phyloP scores from a whole-genome alignment of 2,797 vertebrate genomes.

The Cynodonichthys magdalenae region DNA sequence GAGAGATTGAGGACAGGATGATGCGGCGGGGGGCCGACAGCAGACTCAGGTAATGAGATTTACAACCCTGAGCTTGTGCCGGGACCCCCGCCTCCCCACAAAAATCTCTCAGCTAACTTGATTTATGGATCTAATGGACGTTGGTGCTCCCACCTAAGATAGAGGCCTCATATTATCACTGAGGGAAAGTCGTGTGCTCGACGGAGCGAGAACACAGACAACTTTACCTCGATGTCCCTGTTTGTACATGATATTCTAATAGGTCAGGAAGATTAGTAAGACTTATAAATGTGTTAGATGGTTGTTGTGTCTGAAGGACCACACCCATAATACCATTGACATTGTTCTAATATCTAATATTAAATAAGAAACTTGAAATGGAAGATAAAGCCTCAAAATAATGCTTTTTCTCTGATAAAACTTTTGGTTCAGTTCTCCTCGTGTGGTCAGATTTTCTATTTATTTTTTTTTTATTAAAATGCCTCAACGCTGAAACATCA shows the following conservation, averaged over 20 bases:
- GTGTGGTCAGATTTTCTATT: slow-evolving; percentile 18
- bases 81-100: slow-evolving; percentile 24
- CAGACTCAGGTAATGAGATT: slow-evolving; percentile 80
- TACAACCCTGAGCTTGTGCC: slow-evolving; percentile 76
- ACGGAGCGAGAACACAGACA: slow-evolving; percentile 54
- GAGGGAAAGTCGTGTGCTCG: slow-evolving; percentile 67
- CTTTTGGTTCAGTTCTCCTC: slow-evolving; percentile 16
- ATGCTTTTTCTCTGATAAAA: slow-evolving; percentile 43
- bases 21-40: slow-evolving; percentile 58
- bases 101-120: slow-evolving; percentile 65
- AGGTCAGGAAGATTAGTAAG: background rate
- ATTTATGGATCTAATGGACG: slow-evolving; percentile 80
- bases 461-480: slow-evolving; percentile 34
- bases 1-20: slow-evolving; percentile 77
- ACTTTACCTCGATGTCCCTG: slow-evolving; percentile 31
- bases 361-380: slow-evolving; percentile 15
- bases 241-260: slow-evolving; percentile 15
- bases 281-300: too few relatives aligned
- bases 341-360: too few relatives aligned
- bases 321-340: too few relatives aligned
- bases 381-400: slow-evolving; percentile 35
- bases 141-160: slow-evolving; percentile 63
- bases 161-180: slow-evolving; percentile 69
- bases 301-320: too few relatives aligned
- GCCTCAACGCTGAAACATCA: slow-evolving; percentile 47